A percentile compares a stretch with the other conserved stretches of the same genome.
These are phyloP conservation scores for Hemiprocne comata DNA, from an alignment of 2,113 vertebrate species.

Conservation along the genomic window DNA sequence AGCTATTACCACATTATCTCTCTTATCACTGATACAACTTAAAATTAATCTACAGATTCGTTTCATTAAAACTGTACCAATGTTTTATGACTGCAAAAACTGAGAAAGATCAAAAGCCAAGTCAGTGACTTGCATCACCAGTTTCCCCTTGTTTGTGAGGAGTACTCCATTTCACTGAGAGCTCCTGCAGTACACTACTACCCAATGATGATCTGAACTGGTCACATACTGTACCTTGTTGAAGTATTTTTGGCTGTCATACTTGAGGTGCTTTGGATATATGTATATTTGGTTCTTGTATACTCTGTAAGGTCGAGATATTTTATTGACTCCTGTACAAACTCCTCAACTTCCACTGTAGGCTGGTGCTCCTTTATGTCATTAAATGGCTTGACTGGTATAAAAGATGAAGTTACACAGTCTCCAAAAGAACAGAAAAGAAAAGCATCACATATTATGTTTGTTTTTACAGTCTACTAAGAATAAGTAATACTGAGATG, in stretches of 20 bases:
- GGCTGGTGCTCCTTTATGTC: slow-evolving; percentile 81
- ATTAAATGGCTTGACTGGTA: slow-evolving; percentile 93
- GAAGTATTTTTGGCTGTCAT: slow-evolving; percentile 96
- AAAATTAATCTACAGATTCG: neutral
- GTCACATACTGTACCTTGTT: slow-evolving; percentile 84
- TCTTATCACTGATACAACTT: neutral
- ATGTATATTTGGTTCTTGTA: slow-evolving; percentile 99
- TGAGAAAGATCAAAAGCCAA: neutral
- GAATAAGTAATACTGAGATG: neutral
- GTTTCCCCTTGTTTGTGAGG: neutral
- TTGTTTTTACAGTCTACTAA: neutral
- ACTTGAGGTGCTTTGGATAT: slow-evolving; percentile 96
- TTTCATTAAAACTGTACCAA: neutral
- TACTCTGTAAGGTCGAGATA: slow-evolving; percentile 89
- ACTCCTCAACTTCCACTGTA: slow-evolving; percentile 95
- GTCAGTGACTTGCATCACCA: neutral
- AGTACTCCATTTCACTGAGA: neutral
- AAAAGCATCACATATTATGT: slow-evolving; percentile 6
- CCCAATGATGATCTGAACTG: accelerated
- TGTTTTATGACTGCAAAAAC: neutral
- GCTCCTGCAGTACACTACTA: neutral
- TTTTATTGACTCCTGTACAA: slow-evolving; percentile 90
- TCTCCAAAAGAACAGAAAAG: slow-evolving; percentile 82
- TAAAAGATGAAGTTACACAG: slow-evolving; percentile 93
- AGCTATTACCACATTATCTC: neutral